Conservation (phyloP, 2,888 invertebrate species). For the Strigamia crassipes region DNA sequence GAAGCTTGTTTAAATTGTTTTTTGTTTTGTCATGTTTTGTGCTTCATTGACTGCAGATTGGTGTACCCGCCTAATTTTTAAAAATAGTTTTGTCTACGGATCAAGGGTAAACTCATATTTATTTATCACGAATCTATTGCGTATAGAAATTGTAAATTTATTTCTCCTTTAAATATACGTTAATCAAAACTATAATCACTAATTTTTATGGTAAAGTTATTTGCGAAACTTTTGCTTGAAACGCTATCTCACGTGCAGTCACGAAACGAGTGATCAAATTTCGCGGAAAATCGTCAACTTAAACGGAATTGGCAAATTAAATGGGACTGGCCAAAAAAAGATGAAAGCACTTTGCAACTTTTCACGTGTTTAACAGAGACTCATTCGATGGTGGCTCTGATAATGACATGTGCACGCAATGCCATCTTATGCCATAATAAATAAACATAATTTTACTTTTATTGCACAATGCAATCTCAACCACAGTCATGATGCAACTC, state of each 20-base stretch:
- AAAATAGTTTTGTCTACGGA: too few relatives aligned
- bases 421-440: constrained; percentile 24
- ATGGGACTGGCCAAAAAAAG: neutral
- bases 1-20: too few relatives aligned
- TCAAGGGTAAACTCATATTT: too few relatives aligned
- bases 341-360: constrained; percentile 34
- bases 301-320: constrained; percentile 33
- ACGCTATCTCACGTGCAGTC: constrained; percentile 34
- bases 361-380: constrained; percentile 23
- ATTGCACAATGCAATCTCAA: constrained; percentile 4
- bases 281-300: constrained; percentile 10
- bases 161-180: neutral
- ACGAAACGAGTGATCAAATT: constrained; percentile 10
- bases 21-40: too few relatives aligned
- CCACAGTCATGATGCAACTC: neutral
- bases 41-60: too few relatives aligned
- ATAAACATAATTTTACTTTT: constrained; percentile 10
- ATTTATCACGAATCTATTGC: neutral
- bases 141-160: neutral
- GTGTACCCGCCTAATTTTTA: too few relatives aligned
- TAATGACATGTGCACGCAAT: constrained; percentile 27
- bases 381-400: constrained; percentile 5
- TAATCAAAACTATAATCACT: neutral
- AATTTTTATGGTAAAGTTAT: neutral
- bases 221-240: constrained; percentile 10